Percentiles rank a stretch among this genome's conserved stretches.
Conservation (phyloP, 2,113 vertebrate species). For the Leucopsar rothschildi region DNA sequence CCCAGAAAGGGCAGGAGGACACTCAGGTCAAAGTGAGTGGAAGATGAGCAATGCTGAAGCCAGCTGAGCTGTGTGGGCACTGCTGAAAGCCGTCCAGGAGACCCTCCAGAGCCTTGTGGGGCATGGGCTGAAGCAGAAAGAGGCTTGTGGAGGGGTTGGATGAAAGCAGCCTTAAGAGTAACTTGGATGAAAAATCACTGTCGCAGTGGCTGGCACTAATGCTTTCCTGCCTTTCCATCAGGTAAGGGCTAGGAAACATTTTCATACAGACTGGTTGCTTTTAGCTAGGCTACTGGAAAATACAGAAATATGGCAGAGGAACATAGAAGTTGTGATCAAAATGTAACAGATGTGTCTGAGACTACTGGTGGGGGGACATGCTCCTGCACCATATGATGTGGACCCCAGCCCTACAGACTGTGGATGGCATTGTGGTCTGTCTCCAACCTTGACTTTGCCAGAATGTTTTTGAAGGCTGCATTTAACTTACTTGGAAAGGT, state of each 20-base stretch:
- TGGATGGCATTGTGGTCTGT: neutral
- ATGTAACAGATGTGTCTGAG: neutral
- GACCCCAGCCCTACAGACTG: neutral
- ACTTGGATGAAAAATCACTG: neutral
- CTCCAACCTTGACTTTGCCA: neutral
- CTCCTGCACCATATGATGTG: neutral
- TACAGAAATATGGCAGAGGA: neutral
- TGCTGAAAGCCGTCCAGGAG: neutral
- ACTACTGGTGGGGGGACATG: neutral
- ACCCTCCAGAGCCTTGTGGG: neutral
- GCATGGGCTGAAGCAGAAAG: neutral
- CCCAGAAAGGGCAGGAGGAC: neutral
- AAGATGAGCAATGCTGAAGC: neutral
- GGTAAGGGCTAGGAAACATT: neutral
- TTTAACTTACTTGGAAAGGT: neutral
- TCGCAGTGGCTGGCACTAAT: accelerated
- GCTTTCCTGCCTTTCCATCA: neutral
- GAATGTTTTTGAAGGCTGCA: neutral
- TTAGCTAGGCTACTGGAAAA: neutral
- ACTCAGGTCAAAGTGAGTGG: neutral
- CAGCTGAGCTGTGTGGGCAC: neutral
- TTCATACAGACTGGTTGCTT: neutral
- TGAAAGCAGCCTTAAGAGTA: neutral
- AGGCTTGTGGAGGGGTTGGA: neutral
- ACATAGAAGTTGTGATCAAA: neutral